Conservation (phyloP, 2,888 invertebrate species). For the Trissolcus brochymenae region DNA sequence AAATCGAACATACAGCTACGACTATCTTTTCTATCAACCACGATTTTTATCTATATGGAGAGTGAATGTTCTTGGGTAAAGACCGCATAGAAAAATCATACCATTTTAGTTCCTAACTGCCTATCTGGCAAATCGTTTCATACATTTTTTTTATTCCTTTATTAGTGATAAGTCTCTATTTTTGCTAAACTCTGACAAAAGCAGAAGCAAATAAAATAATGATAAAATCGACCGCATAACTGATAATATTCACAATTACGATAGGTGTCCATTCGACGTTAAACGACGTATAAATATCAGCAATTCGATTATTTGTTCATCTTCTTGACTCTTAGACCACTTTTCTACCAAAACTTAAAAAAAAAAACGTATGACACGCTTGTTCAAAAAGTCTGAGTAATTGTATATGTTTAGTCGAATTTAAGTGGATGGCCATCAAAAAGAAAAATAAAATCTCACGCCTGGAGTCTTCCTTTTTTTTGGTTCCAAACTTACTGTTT, state of each 20-base stretch:
- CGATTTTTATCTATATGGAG: slow-evolving; percentile 53
- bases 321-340: slow-evolving; percentile 6
- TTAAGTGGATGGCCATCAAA: no score
- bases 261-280: slow-evolving; percentile 32
- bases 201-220: slow-evolving; percentile 6
- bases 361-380: no score
- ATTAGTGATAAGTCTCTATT: slow-evolving; percentile 38
- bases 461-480: no score
- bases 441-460: no score
- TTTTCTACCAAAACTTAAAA: slow-evolving; percentile 25
- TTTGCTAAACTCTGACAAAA: slow-evolving; percentile 34
- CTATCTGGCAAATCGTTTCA: slow-evolving; percentile 17
- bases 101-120: slow-evolving; percentile 50
- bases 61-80: slow-evolving; percentile 45
- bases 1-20: slow-evolving; percentile 38
- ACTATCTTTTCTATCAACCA: slow-evolving; percentile 57
- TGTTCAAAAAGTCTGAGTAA: slow-evolving; percentile 1
- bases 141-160: slow-evolving; percentile 20
- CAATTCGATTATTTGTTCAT: no score
- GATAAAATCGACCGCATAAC: slow-evolving; percentile 2
- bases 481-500: no score
- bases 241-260: slow-evolving; percentile 2
- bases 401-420: slow-evolving; percentile 1
- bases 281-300: slow-evolving; percentile 1
- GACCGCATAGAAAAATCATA: slow-evolving; percentile 33